These are phyloP conservation scores for Batillaria attramentaria DNA, from an alignment of 1,140 invertebrate genomes.

Conservation along the genomic window DNA sequence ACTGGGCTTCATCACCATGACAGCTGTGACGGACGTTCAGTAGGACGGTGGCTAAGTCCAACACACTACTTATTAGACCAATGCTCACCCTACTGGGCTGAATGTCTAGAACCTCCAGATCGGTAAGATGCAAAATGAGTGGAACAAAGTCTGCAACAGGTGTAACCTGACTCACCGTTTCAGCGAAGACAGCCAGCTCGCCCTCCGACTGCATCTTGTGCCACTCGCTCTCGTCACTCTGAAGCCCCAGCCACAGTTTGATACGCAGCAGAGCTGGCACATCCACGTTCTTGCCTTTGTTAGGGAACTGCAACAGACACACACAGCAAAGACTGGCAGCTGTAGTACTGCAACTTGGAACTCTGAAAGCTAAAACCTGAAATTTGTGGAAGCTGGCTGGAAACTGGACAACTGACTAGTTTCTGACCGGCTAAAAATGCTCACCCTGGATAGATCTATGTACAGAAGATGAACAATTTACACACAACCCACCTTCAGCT, in stretches of 20 bases:
- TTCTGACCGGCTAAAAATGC: no score
- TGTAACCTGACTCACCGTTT: conserved; percentile 66
- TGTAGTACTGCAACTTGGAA: not conserved
- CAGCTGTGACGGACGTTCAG: no score
- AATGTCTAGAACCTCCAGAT: no score
- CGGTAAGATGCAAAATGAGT: no score
- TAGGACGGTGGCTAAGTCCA: no score
- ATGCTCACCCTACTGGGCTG: no score
- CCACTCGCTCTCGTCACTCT: conserved; percentile 71
- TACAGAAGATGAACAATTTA: no score
- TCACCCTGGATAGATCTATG: no score
- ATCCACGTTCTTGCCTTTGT: conserved; percentile 60
- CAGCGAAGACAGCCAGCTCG: conserved; percentile 73
- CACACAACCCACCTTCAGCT: conserved; percentile 64
- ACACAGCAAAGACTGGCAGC: not conserved
- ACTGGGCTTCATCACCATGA: no score
- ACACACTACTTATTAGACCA: no score
- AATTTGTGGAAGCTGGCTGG: not conserved
- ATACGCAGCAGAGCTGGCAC: conserved; percentile 71
- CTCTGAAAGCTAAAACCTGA: not conserved
- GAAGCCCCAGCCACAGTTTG: conserved; percentile 73
- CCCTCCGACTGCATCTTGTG: conserved; percentile 70
- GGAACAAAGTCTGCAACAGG: no score
- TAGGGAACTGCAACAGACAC: conserved; percentile 58
- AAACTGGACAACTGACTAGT: no score